Evolutionary conservation across 2,888 invertebrate genomes (phyloP), one percentile per base, ranked within the genome.

Genomic region (Drosophila mimica): DNA sequence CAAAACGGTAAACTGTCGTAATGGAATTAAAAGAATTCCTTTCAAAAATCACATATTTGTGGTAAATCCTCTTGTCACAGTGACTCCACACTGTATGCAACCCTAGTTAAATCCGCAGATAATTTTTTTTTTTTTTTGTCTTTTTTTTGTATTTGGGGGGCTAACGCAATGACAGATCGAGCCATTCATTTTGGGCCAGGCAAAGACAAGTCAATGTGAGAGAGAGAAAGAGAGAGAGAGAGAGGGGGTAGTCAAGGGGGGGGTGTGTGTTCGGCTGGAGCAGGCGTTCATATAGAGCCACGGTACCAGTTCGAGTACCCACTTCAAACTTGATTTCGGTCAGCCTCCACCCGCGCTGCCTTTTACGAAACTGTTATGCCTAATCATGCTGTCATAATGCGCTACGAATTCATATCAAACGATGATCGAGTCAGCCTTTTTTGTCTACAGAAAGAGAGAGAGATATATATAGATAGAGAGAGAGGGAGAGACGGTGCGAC

Each of bases 331-430:
- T 89, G 90, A 91, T 90, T 91, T 82, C 79, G 79, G 76, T 81
- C 75, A 76, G 74, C 74, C 86, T 86, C 79, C 86, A 81, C 89
- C 84, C 84, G 76, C 81, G 79, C 79, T 82, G 83, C 77, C 76
- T 82, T 82, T 85, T 86, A 85, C 88, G 91, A 89, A 90, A 91
- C 91, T 85, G 89, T 90, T 90, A 90, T 92, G 92, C 92, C 92
- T 92, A 92, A 92, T 92, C 92, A 92, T 91, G 92, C 91, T 92
- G 92, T 92, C 92, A 92, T 91, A 92, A 92, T 91, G 90, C 84
- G 90, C 84, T 89, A 82, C 89, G 89, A 87, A 85, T 83, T 87
- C 85, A 79, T 89, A 87, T 90, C 90, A 89, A 88, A 89, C 90
- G 91, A 88, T 91, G 91, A 91, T 88, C 91, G 85, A 83, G 83